These are phyloP conservation scores for Aplodontia rufa DNA, from an alignment of 2,113 vertebrate genomes.

Conservation along the genomic window DNA sequence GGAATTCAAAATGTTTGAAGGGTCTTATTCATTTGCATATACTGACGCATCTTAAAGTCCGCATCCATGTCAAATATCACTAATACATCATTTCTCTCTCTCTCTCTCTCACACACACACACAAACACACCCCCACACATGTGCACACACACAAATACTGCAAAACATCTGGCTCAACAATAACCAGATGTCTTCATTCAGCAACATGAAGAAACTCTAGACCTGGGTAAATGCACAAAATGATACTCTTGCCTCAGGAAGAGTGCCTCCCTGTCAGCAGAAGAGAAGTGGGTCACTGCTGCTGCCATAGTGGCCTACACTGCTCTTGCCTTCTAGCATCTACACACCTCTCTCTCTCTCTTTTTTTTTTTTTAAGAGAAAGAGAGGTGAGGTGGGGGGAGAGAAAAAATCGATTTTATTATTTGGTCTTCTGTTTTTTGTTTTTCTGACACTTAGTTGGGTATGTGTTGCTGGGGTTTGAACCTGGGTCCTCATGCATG, in stretches of 20 bases:
- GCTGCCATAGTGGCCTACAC: fast-evolving
- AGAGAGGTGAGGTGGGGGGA: too few species aligned
- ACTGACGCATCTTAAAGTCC: neutral
- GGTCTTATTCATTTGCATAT: fast-evolving
- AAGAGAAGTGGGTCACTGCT: too few species aligned
- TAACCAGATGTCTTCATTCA: fast-evolving
- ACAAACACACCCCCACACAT: too few species aligned
- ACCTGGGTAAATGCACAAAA: fast-evolving
- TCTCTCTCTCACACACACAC: too few species aligned
- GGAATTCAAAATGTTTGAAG: too few species aligned
- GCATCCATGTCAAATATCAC: neutral
- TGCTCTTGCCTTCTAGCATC: fast-evolving
- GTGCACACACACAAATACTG: neutral
- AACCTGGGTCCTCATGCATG: too few species aligned
- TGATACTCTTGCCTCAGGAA: fast-evolving
- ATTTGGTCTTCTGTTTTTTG: too few species aligned
- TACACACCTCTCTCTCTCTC: too few species aligned
- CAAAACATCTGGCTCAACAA: neutral
- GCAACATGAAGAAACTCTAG: fast-evolving
- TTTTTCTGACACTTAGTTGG: too few species aligned
- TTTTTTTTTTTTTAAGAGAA: too few species aligned
- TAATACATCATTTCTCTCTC: fast-evolving
- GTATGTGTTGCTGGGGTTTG: too few species aligned
- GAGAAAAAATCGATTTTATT: too few species aligned
- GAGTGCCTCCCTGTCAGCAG: fast-evolving